Base-by-base conservation (phyloP, 2,888 invertebrate genomes). In the Drosophila putrida region DNA sequence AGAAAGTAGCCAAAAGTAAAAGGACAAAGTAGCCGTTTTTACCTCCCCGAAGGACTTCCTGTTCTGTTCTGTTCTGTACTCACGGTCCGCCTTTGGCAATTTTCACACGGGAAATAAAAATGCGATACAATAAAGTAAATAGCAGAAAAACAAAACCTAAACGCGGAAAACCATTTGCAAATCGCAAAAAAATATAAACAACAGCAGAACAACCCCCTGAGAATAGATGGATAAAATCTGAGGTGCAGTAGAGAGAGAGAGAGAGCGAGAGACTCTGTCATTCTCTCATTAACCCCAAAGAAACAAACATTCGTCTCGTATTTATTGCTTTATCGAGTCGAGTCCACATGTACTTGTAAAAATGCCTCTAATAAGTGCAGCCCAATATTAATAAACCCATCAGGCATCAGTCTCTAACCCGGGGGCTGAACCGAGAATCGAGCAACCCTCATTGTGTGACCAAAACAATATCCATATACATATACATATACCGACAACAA, bases 101-200 rank as follows among this genome's bases (percentile, higher is more conserved):
- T 84, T 85, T 85, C 85, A 85, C 85, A 85, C 85, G 85, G 85
- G 85, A 85, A 85, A 89, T 87, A 85, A 85, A 87, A 82, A 84
- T 80, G 80, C 76, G 88, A 75, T 87, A 87, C 88, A 89, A 87
- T 80, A 60, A 71, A 71, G 74, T 51, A 76, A 83, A 86, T 69
- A 55, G 77, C 71, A 64, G 84, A 86, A 88, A 80, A 86, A 88
- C 84, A 78, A 87, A 89, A 81, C 82, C 71, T 72, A 89, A 87
- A 85, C 88, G 88, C 88, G 85, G 89, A 85, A 85, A 85, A 85
- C 80, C 89, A 85, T 85, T 85, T 87, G 85, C 89, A 87, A 85
- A 85, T 89, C 82, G 81, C 83, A 73, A 60, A 72, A 66, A 63
- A 39, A 25, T 41, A 54, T 39, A 55, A 61, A 60, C 55, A 63